Percentiles rank a stretch among this genome's conserved stretches.
phyloP scores from a whole-genome alignment of 2,888 invertebrate genomes.

The Odontocolon sp. region DNA sequence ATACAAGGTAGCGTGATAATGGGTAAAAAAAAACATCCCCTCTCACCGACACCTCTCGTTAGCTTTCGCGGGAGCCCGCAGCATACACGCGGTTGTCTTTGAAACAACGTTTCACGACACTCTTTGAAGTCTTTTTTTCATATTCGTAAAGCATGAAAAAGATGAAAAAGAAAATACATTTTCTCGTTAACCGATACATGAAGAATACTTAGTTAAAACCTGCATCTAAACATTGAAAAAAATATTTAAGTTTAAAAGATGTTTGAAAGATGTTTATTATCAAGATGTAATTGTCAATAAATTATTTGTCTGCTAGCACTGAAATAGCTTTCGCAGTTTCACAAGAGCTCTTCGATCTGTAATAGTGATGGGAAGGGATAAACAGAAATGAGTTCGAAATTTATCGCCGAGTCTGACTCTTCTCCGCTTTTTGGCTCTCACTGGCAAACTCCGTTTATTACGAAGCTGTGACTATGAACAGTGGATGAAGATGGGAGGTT shows the following conservation, averaged over 20 bases:
- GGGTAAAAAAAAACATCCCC: background rate
- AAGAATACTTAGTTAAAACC: too few species aligned
- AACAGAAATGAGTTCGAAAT: constrained; percentile 3
- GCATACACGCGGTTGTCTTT: constrained; percentile 11
- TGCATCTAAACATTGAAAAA: too few species aligned
- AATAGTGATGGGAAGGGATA: background rate
- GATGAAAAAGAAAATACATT: background rate
- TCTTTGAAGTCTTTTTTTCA: constrained; percentile 3
- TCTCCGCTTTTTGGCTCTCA: background rate
- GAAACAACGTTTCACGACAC: constrained; percentile 14
- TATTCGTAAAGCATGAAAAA: background rate
- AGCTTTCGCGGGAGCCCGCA: constrained; percentile 11
- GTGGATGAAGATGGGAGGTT: background rate
- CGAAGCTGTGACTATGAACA: background rate
- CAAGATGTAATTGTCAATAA: background rate
- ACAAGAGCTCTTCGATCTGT: background rate
- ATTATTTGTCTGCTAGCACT: background rate
- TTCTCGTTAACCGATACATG: background rate
- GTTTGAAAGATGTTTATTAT: background rate
- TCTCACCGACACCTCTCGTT: constrained; percentile 25
- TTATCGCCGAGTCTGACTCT: background rate
- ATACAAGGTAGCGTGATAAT: background rate
- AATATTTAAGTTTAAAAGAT: background rate
- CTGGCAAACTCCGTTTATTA: constrained; percentile 10
- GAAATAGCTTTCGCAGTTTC: background rate